These are phyloP conservation scores for Monochamus saltuarius DNA, from an alignment of 1,140 invertebrate species.

Conservation along the genomic window DNA sequence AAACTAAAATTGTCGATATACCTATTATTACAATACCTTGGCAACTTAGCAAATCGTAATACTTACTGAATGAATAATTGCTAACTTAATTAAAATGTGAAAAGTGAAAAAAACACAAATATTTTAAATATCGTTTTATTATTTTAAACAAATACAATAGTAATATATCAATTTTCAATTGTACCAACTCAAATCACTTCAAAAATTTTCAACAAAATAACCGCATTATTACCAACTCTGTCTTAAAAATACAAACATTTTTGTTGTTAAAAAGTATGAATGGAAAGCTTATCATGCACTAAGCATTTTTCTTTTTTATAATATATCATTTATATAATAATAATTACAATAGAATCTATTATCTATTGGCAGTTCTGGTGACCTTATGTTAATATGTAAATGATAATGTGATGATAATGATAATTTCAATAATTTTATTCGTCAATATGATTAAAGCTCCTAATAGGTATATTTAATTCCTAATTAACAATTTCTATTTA, in stretches of 20 bases:
- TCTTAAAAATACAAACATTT: conserved; percentile 20
- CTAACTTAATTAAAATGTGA: too few species aligned
- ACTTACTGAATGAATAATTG: too few species aligned
- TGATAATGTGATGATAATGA: too few species aligned
- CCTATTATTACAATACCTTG: too few species aligned
- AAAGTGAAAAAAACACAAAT: not conserved
- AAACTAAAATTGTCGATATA: too few species aligned
- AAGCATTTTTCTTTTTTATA: conserved; percentile 12
- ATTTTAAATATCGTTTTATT: conserved; percentile 6
- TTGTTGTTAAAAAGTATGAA: conserved; percentile 12
- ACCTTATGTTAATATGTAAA: not conserved
- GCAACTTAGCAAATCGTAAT: too few species aligned
- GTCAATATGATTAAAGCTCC: too few species aligned
- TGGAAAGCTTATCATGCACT: conserved; percentile 17
- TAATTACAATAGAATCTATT: conserved; percentile 17
- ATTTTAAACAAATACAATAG: conserved; percentile 13
- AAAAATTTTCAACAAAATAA: too few species aligned
- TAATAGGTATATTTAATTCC: too few species aligned
- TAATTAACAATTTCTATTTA: too few species aligned
- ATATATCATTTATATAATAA: conserved; percentile 21
- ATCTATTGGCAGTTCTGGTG: conserved; percentile 21
- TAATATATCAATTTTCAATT: conserved; percentile 10
- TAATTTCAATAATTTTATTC: too few species aligned
- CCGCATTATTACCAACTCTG: not conserved
- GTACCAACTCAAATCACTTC: conserved; percentile 1